These are phyloP conservation scores for Pseudolycoriella hygida DNA, from an alignment of 2,888 invertebrate species.

Conservation along the genomic window DNA sequence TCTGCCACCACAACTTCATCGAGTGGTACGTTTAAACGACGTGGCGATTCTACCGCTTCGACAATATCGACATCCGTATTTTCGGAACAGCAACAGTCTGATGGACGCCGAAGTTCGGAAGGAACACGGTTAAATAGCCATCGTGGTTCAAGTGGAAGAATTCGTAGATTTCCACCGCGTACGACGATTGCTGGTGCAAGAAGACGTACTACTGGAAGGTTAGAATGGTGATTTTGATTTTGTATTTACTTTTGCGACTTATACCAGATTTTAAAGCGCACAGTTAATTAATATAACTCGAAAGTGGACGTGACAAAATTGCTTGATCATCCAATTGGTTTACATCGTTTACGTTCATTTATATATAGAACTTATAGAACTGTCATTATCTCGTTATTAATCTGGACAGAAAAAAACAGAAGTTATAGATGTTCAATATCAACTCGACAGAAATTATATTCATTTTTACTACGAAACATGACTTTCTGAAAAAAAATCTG, in stretches of 20 bases:
- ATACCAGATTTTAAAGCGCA: not conserved
- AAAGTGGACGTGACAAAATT: too few relatives aligned
- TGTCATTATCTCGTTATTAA: too few relatives aligned
- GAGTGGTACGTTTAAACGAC: slow-evolving; percentile 24
- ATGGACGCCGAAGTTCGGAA: slow-evolving; percentile 13
- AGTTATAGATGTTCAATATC: too few relatives aligned
- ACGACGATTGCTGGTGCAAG: slow-evolving; percentile 28
- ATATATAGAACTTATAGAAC: too few relatives aligned
- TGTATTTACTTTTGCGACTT: not conserved
- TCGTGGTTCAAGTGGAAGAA: slow-evolving; percentile 25
- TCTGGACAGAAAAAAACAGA: too few relatives aligned
- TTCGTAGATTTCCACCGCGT: slow-evolving; percentile 24
- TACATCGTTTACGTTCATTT: too few relatives aligned
- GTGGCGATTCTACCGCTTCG: slow-evolving; percentile 23
- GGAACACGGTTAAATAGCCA: slow-evolving; percentile 27
- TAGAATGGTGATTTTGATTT: not conserved
- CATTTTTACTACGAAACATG: too few relatives aligned
- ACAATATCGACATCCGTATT: slow-evolving; percentile 27
- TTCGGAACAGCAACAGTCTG: slow-evolving; percentile 19
- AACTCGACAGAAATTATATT: too few relatives aligned
- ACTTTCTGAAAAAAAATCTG: too few relatives aligned
- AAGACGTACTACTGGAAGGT: slow-evolving; percentile 30
- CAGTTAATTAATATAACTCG: too few relatives aligned
- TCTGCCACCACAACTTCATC: slow-evolving; percentile 28
- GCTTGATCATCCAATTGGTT: too few relatives aligned